These are phyloP conservation scores for Aurelia sp. DNA, from an alignment of 30 jellyfish, hydroid and myxozoan species.

Conservation along the genomic window DNA sequence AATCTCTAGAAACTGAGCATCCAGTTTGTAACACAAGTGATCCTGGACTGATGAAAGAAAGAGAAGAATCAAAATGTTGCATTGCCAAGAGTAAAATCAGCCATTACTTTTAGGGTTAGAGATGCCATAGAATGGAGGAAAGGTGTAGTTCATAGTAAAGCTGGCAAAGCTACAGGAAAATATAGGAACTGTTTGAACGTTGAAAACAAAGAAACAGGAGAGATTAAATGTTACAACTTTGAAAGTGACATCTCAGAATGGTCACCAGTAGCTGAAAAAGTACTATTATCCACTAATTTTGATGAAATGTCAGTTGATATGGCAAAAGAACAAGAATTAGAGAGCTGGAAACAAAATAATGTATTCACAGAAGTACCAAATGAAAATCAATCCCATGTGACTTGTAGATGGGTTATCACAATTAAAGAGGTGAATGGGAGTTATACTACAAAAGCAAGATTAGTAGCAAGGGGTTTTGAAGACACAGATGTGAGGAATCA, in stretches of 20 bases:
- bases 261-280: background rate
- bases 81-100: constrained; percentile 3
- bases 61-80: too few species aligned
- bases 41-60: too few species aligned
- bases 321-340: constrained; percentile 31
- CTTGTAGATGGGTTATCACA: constrained; percentile 28
- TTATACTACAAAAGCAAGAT: constrained; percentile 26
- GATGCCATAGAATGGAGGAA: constrained; percentile 47
- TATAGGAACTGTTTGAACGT: background rate
- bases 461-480: constrained; percentile 57
- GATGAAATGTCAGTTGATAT: background rate
- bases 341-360: constrained; percentile 21
- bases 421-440: constrained; percentile 1
- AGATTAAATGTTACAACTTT: too few species aligned
- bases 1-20: too few species aligned
- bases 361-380: constrained; percentile 46
- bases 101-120: constrained; percentile 16
- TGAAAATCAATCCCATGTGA: constrained; percentile 20
- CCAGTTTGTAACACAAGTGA: too few species aligned
- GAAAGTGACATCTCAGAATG: too few species aligned
- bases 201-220: too few species aligned
- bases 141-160: constrained; percentile 47
- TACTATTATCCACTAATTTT: background rate
- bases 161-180: constrained; percentile 48
- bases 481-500: constrained; percentile 22